Conservation (phyloP, 2,113 vertebrate species). For the Prunella himalayana region DNA sequence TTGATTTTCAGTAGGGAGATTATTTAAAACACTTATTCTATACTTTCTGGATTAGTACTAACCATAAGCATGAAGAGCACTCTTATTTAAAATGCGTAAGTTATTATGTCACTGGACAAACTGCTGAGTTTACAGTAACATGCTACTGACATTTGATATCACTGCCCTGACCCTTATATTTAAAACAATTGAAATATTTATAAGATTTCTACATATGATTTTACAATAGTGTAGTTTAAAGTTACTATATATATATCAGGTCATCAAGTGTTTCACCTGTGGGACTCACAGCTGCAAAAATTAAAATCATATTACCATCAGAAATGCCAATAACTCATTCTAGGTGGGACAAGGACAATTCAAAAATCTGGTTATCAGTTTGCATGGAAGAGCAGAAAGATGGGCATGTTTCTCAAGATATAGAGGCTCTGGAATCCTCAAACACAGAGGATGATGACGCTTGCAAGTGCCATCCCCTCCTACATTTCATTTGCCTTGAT, state of each 20-base stretch:
- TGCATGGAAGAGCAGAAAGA: neutral
- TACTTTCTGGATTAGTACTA: slow-evolving; percentile 35
- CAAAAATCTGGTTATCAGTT: neutral
- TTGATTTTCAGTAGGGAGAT: slow-evolving; percentile 42
- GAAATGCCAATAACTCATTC: neutral
- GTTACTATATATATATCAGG: neutral
- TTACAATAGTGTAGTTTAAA: neutral
- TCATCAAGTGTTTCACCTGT: neutral
- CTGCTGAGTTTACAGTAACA: neutral
- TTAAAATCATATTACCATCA: neutral
- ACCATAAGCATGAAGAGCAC: neutral
- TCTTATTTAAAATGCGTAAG: neutral
- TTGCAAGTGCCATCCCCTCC: neutral
- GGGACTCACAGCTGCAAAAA: neutral
- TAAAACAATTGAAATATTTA: neutral
- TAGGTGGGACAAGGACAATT: neutral
- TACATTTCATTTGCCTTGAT: neutral
- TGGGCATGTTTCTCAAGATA: neutral
- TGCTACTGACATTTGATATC: neutral
- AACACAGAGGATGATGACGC: neutral
- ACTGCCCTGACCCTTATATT: neutral
- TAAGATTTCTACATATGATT: neutral
- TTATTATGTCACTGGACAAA: neutral
- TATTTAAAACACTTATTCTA: slow-evolving; percentile 58
- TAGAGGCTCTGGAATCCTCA: neutral